Evolutionary conservation across 2,888 invertebrate species (phyloP).

Genomic region (Archips xylosteana): DNA sequence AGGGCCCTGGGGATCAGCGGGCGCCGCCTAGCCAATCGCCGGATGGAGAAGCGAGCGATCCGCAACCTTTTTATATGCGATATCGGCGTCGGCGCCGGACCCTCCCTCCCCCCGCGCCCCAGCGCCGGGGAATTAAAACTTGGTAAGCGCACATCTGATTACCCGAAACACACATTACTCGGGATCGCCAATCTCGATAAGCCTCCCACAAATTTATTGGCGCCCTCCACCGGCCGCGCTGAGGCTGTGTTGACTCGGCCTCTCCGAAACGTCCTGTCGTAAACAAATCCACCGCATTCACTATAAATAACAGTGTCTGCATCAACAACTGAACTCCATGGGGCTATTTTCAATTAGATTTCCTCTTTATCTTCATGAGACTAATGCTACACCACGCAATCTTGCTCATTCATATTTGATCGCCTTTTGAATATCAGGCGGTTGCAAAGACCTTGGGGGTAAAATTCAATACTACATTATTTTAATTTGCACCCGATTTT

Average conservation of each 20-base stretch:
- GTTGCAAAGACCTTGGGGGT: slow-evolving; percentile 58
- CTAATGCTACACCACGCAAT: slow-evolving; percentile 43
- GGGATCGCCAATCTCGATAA: slow-evolving; percentile 78
- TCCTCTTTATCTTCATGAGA: slow-evolving; percentile 32
- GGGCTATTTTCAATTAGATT: slow-evolving; percentile 26
- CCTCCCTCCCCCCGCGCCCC: slow-evolving; percentile 57
- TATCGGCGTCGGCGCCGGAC: slow-evolving; percentile 80
- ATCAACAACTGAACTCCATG: slow-evolving; percentile 1
- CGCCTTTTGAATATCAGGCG: slow-evolving; percentile 56
- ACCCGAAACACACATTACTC: slow-evolving; percentile 78
- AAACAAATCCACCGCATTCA: slow-evolving; percentile 21
- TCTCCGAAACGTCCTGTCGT: slow-evolving; percentile 13
- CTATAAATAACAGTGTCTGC: slow-evolving; percentile 16
- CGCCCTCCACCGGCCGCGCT: slow-evolving; percentile 28
- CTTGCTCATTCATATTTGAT: slow-evolving; percentile 45
- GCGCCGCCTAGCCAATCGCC: slow-evolving; percentile 88
- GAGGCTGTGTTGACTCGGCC: slow-evolving; percentile 24
- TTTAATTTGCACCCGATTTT: slow-evolving; percentile 85
- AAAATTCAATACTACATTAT: slow-evolving; percentile 64
- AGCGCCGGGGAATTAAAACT: slow-evolving; percentile 79
- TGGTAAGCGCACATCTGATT: slow-evolving; percentile 80
- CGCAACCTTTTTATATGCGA: slow-evolving; percentile 85
- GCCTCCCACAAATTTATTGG: slow-evolving; percentile 70
- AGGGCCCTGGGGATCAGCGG: slow-evolving; percentile 86
- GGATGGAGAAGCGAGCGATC: slow-evolving; percentile 84